These are phyloP conservation scores for Polietes domitor DNA, from an alignment of 2,888 invertebrate genomes.

Conservation along the genomic window DNA sequence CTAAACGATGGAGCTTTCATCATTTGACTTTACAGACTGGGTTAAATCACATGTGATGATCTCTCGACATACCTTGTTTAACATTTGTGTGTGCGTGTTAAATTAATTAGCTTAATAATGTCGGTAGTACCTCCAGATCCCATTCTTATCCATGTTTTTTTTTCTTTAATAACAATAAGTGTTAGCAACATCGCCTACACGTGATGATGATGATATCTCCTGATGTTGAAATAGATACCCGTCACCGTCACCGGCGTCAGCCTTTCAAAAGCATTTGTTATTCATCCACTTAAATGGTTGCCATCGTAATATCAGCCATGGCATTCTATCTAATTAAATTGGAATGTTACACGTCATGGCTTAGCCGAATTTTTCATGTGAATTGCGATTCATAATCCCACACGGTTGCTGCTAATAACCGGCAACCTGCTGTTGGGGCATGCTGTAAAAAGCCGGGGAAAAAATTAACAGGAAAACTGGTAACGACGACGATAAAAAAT, in stretches of 20 bases:
- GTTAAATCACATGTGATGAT: too few species aligned
- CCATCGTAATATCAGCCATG: background rate
- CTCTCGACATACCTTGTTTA: too few species aligned
- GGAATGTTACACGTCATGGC: background rate
- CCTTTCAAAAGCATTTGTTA: background rate
- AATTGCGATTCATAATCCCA: background rate
- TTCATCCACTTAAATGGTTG: conserved; percentile 8
- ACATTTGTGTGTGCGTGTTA: too few species aligned
- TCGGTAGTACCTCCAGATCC: too few species aligned
- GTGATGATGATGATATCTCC: background rate
- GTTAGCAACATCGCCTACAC: background rate
- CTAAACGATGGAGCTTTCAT: too few species aligned
- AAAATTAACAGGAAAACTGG: too few species aligned
- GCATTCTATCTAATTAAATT: conserved; percentile 1
- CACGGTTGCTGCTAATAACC: background rate
- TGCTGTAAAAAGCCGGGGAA: background rate
- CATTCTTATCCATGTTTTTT: too few species aligned
- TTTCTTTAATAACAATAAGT: background rate
- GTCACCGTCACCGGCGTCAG: background rate
- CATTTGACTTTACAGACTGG: too few species aligned
- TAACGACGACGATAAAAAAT: too few species aligned
- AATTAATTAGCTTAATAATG: too few species aligned
- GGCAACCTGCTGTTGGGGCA: background rate
- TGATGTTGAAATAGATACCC: background rate
- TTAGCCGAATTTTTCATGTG: background rate